Evolutionary conservation across 2,797 vertebrate genomes (phyloP).

Genomic region (Ciconia nigra): DNA sequence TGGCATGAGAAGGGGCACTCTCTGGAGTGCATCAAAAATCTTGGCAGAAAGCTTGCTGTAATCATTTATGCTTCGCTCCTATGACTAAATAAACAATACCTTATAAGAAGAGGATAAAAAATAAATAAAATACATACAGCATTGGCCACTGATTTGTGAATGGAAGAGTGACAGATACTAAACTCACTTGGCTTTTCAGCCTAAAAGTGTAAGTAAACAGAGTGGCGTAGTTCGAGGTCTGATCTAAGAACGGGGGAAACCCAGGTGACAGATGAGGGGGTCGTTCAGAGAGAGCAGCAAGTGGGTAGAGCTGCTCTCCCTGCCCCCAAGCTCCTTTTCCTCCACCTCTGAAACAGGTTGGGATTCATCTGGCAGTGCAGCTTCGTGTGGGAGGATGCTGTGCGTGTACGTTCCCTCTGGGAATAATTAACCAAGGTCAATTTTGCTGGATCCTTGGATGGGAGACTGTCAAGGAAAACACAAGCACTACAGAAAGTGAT

Average conservation of each 20-base stretch:
- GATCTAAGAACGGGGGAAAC: not conserved
- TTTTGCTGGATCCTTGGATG: not conserved
- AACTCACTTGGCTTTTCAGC: not conserved
- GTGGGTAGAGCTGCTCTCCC: not conserved
- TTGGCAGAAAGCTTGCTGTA: not conserved
- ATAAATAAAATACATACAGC: not conserved
- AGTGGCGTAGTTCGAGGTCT: not conserved
- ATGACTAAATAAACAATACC: not conserved
- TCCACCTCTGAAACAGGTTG: not conserved
- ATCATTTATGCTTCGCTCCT: not conserved
- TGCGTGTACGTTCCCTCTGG: not conserved
- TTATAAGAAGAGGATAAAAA: not conserved
- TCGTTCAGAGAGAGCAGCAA: not conserved
- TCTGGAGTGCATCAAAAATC: not conserved
- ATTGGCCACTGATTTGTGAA: not conserved
- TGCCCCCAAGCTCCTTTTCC: not conserved
- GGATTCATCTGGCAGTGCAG: not conserved
- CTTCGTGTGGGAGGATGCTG: not conserved
- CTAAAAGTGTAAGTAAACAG: not conserved
- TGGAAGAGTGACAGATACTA: not conserved
- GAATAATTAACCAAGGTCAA: conserved; percentile 3
- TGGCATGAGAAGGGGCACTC: not conserved
- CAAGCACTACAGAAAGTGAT: not conserved
- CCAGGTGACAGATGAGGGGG: not conserved
- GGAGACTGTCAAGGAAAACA: not conserved